phyloP scores from a whole-genome alignment of 2,113 vertebrate genomes.

The Oryzias melastigma region DNA sequence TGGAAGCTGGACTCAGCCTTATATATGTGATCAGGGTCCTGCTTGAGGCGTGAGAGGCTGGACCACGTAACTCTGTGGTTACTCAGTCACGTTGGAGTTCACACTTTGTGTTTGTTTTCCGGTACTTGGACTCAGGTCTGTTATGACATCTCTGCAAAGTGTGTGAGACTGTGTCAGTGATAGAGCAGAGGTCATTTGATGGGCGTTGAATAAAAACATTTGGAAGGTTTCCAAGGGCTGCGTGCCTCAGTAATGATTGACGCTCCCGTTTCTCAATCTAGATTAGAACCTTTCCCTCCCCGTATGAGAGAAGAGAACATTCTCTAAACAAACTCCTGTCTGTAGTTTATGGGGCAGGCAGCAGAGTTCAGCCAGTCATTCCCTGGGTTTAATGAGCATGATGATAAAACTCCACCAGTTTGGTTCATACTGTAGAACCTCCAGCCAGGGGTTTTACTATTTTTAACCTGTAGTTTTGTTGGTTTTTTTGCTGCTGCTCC shows the following conservation, averaged over 20 bases:
- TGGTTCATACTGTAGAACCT: too few relatives aligned
- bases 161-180: not conserved
- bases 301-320: slow-evolving; percentile 3
- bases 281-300: slow-evolving; percentile 43
- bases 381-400: too few relatives aligned
- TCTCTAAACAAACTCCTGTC: not conserved
- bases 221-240: slow-evolving; percentile 15
- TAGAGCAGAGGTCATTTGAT: slow-evolving; percentile 27
- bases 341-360: not conserved
- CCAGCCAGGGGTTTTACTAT: too few relatives aligned
- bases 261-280: slow-evolving; percentile 40
- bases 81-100: slow-evolving; percentile 54
- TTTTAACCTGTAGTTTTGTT: too few relatives aligned
- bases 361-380: too few relatives aligned
- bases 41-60: slow-evolving; percentile 19
- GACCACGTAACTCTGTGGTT: slow-evolving; percentile 25
- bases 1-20: slow-evolving; percentile 30
- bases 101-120: slow-evolving; percentile 13
- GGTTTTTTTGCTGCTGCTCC: too few relatives aligned
- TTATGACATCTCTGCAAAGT: not conserved
- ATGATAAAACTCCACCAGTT: too few relatives aligned
- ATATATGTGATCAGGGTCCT: slow-evolving; percentile 26
- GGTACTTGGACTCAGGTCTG: not conserved
- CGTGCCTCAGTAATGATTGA: slow-evolving; percentile 67
- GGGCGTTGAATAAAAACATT: slow-evolving; percentile 21